Evolutionary conservation across 2,797 vertebrate genomes (phyloP).

Genomic region (Gallinago solitaria): DNA sequence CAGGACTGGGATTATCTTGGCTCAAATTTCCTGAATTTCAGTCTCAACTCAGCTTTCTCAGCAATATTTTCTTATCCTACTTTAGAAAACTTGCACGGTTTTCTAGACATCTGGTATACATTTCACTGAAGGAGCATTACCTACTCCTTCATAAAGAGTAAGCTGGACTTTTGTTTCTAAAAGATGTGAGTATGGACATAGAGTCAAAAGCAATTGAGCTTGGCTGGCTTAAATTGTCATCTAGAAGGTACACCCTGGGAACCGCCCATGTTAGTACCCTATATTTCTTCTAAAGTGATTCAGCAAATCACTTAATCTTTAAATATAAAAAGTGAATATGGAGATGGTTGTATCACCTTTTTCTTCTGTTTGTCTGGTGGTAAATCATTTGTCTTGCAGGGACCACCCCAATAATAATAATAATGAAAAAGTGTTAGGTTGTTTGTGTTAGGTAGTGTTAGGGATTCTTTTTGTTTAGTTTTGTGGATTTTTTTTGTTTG

Average conservation of each 20-base stretch:
- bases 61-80: neutral
- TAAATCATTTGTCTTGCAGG: neutral
- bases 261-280: neutral
- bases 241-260: neutral
- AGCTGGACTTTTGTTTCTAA: neutral
- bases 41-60: neutral
- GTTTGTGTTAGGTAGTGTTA: neutral
- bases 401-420: neutral
- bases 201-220: neutral
- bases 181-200: neutral
- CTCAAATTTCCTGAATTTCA: neutral
- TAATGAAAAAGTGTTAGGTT: neutral
- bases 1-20: neutral
- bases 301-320: neutral
- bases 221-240: neutral
- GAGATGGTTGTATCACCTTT: neutral
- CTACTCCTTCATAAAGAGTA: neutral
- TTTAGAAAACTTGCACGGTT: no score
- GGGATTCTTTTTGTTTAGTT: fast-evolving
- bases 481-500: neutral
- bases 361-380: neutral
- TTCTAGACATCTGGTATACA: neutral
- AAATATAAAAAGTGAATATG: neutral
- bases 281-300: neutral
- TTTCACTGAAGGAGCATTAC: neutral